Conservation (phyloP, 2,113 vertebrate genomes). For the Hippocampus barbouri region DNA sequence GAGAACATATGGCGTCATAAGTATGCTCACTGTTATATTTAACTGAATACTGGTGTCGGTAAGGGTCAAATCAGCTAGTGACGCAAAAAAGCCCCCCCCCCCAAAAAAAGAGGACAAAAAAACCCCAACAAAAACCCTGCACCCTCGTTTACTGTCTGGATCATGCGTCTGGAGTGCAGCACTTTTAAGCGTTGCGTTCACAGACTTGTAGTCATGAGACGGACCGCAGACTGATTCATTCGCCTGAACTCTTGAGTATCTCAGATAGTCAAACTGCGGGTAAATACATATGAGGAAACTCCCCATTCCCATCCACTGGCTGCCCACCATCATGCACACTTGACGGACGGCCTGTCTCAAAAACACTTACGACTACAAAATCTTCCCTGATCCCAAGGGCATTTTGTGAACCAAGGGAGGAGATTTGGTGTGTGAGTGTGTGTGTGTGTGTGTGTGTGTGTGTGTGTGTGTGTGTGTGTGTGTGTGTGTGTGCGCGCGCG, state of each 20-base stretch:
- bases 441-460: too few relatives aligned
- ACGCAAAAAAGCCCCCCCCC: background rate
- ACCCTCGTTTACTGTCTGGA: conserved; percentile 24
- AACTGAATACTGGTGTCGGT: conserved; percentile 22
- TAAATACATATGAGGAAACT: conserved; percentile 47
- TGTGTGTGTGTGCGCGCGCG: background rate
- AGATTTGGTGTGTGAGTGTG: conserved; percentile 12
- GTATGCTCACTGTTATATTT: conserved; percentile 28
- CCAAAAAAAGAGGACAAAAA: background rate
- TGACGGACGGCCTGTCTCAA: conserved; percentile 61
- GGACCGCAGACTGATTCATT: conserved; percentile 47
- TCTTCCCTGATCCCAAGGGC: conserved; percentile 64
- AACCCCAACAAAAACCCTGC: background rate
- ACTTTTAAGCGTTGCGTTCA: conserved; percentile 8
- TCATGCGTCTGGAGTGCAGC: conserved; percentile 15
- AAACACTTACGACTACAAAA: conserved; percentile 60
- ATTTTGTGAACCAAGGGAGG: conserved; percentile 57
- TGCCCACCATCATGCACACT: conserved; percentile 31
- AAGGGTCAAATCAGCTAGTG: conserved; percentile 27
- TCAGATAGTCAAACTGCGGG: conserved; percentile 50
- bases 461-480: too few relatives aligned
- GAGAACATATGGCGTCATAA: conserved; percentile 39
- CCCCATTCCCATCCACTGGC: background rate
- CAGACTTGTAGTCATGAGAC: conserved; percentile 38
- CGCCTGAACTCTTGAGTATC: conserved; percentile 39